Evolutionary conservation across 2,797 vertebrate species (phyloP).

Genomic region (Gymnothorax javanicus): DNA sequence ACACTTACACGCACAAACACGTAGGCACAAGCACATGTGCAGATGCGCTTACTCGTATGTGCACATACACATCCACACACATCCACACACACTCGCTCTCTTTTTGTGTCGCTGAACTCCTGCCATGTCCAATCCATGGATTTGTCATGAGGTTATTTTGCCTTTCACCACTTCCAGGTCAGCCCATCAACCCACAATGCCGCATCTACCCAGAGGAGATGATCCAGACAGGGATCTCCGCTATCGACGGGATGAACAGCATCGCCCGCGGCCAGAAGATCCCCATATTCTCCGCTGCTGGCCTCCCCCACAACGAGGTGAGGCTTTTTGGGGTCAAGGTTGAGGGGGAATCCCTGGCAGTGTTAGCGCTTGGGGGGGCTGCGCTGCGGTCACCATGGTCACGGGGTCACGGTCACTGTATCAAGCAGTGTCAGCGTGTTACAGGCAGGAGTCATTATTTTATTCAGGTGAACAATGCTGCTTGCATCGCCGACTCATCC

Average conservation of each 20-base stretch:
- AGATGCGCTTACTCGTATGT: too few relatives aligned
- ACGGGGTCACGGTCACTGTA: not conserved
- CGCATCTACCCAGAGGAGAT: conserved; percentile 53
- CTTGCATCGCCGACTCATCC: not conserved
- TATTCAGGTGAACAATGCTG: not conserved
- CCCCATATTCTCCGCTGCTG: conserved; percentile 81
- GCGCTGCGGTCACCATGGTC: not conserved
- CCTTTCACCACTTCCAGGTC: conserved; percentile 64
- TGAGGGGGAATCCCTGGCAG: not conserved
- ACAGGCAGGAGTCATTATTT: not conserved
- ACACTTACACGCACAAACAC: not conserved
- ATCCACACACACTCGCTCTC: not conserved
- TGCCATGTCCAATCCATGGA: not conserved
- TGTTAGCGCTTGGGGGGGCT: not conserved
- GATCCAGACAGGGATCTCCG: conserved; percentile 78
- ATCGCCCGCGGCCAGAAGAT: conserved; percentile 96
- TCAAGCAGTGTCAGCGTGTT: not conserved
- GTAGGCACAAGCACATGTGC: too few relatives aligned
- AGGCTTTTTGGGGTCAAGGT: not conserved
- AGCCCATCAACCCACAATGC: conserved; percentile 73
- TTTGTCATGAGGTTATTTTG: not conserved
- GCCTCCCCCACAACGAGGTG: conserved; percentile 96
- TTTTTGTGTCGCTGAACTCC: not conserved
- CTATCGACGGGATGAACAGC: conserved; percentile 98
- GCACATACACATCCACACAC: not conserved